Evolutionary conservation across 1,140 invertebrate species (phyloP).

Genomic region (Harpegnathos saltator): DNA sequence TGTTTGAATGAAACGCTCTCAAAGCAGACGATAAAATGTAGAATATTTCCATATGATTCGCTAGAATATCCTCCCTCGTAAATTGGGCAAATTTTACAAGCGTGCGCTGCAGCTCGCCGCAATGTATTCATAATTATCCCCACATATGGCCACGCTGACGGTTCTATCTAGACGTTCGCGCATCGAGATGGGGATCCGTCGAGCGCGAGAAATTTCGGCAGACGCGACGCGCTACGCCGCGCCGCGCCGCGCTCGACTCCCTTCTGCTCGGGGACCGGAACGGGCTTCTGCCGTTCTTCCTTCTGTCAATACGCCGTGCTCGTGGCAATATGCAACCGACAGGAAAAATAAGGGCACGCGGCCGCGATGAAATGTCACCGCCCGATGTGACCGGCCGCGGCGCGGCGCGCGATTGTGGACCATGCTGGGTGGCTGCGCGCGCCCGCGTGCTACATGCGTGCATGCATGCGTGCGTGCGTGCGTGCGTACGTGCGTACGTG

Average conservation of each 20-base stretch:
- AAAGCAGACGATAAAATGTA: no score
- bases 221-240: no score
- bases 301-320: conserved; percentile 32
- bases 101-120: no score
- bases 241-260: background rate
- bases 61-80: no score
- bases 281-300: background rate
- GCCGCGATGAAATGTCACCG: background rate
- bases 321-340: conserved; percentile 26
- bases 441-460: background rate
- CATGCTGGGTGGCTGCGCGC: background rate
- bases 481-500: conserved; percentile 2
- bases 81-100: conserved; percentile 47
- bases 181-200: no score
- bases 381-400: conserved; percentile 3
- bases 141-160: background rate
- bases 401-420: conserved; percentile 10
- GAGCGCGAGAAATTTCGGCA: conserved; percentile 31
- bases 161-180: no score
- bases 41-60: no score
- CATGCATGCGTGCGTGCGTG: background rate
- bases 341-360: conserved; percentile 21
- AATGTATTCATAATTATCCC: conserved; percentile 55
- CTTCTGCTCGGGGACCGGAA: conserved; percentile 3
- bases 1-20: no score